These are phyloP conservation scores for Falco naumanni DNA, from an alignment of 2,797 vertebrate species.

Conservation along the genomic window DNA sequence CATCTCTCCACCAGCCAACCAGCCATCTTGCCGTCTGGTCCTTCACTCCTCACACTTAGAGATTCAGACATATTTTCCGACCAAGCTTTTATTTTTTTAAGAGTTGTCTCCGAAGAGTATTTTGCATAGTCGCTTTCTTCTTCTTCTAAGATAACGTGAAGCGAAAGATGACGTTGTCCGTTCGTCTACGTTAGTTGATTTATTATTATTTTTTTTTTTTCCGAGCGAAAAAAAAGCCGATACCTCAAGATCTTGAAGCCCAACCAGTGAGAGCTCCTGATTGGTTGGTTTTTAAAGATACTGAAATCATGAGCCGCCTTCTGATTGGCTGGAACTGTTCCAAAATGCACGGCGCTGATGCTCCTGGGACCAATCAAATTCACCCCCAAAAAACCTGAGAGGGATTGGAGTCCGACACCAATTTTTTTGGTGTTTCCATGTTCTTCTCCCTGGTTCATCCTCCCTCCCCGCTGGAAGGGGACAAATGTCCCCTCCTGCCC, in stretches of 20 bases:
- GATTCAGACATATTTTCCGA: conserved; percentile 92
- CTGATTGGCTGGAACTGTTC: conserved; percentile 67
- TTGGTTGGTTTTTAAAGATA: conserved; percentile 71
- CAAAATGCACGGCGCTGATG: not conserved
- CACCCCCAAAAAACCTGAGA: not conserved
- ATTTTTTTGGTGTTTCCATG: not conserved
- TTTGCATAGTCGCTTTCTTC: conserved; percentile 73
- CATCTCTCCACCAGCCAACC: conserved; percentile 60
- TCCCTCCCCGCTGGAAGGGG: not conserved
- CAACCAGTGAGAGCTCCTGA: conserved; percentile 58
- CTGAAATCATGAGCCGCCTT: conserved; percentile 65
- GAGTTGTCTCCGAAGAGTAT: conserved; percentile 77
- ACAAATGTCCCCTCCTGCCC: not conserved
- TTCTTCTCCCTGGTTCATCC: not conserved
- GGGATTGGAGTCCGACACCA: not conserved
- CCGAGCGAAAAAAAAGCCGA: conserved; percentile 47
- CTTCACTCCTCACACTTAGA: conserved; percentile 83
- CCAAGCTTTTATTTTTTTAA: conserved; percentile 87
- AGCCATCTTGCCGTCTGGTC: conserved; percentile 64
- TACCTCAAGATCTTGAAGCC: conserved; percentile 73
- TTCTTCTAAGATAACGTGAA: conserved; percentile 47
- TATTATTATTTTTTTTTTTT: not conserved
- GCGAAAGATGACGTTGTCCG: conserved; percentile 39
- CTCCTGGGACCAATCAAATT: conserved; percentile 61
- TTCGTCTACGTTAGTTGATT: conserved; percentile 25